Evolutionary conservation across 2,797 vertebrate genomes (phyloP).

Genomic region (Hippocampus kuda): DNA sequence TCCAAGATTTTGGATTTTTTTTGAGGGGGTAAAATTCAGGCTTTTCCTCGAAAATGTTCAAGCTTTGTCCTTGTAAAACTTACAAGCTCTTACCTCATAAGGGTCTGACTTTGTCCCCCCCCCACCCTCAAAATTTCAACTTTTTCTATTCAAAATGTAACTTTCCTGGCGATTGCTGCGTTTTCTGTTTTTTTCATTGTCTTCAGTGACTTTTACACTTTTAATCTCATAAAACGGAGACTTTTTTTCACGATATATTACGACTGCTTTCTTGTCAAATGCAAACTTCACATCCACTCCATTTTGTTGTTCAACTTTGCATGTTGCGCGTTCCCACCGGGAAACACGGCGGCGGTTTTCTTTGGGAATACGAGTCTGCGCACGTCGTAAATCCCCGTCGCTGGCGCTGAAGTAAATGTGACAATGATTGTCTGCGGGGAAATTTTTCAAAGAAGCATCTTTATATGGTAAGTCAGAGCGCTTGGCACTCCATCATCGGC

Average conservation of each 20-base stretch:
- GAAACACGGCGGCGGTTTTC: constrained; percentile 15
- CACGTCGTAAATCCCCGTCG: constrained; percentile 40
- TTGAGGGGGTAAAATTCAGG: too few species aligned
- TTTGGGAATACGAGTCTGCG: constrained; percentile 19
- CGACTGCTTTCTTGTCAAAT: constrained; percentile 5
- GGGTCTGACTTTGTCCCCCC: too few species aligned
- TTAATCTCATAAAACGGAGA: too few species aligned
- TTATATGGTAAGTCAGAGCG: constrained; percentile 94
- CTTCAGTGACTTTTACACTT: too few species aligned
- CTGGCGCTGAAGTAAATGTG: constrained; percentile 51
- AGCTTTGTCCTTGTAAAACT: too few species aligned
- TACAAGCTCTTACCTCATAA: too few species aligned
- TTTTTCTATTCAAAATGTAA: too few species aligned
- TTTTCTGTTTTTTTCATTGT: too few species aligned
- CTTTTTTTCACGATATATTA: not conserved
- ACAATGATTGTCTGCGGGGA: constrained; percentile 58
- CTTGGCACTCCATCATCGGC: constrained; percentile 98
- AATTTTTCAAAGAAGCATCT: constrained; percentile 63
- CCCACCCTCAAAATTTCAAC: too few species aligned
- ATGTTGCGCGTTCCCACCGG: constrained; percentile 1
- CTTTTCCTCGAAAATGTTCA: too few species aligned
- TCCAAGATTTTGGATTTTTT: too few species aligned
- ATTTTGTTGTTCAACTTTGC: not conserved
- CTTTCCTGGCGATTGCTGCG: too few species aligned
- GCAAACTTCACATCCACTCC: not conserved